Evolutionary conservation across 2,797 vertebrate species (phyloP).

Genomic region (Melopsittacus undulatus): DNA sequence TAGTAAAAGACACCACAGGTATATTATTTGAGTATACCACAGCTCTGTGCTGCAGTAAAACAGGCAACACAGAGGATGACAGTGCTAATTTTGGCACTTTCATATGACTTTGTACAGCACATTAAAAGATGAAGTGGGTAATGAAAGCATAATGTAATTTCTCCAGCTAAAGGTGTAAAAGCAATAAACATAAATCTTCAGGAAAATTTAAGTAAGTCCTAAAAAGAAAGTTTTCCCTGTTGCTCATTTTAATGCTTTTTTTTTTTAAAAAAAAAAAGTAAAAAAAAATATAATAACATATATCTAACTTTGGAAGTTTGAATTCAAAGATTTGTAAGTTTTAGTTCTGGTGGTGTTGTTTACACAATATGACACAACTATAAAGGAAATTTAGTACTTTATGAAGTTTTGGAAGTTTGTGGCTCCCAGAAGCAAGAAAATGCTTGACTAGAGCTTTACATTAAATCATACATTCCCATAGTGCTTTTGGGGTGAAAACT

Average conservation of each 20-base stretch:
- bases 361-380: not conserved
- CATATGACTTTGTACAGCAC: not conserved
- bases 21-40: not conserved
- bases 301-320: not conserved
- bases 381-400: not conserved
- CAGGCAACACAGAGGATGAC: slow-evolving; percentile 57
- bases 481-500: not conserved
- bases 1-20: slow-evolving; percentile 52
- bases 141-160: not conserved
- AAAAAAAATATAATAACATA: not conserved
- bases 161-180: not conserved
- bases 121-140: not conserved
- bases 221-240: slow-evolving; percentile 18
- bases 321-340: not conserved
- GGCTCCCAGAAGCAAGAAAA: slow-evolving; percentile 21
- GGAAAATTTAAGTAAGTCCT: not conserved
- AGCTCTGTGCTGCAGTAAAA: slow-evolving; percentile 58
- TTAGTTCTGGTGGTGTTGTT: not conserved
- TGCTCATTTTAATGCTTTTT: not conserved
- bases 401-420: slow-evolving; percentile 61
- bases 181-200: not conserved
- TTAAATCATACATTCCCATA: not conserved
- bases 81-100: slow-evolving; percentile 66
- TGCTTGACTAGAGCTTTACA: not conserved
- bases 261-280: not conserved